Base-by-base conservation (phyloP, 1,140 invertebrate species). In the Danaus melanippus region DNA sequence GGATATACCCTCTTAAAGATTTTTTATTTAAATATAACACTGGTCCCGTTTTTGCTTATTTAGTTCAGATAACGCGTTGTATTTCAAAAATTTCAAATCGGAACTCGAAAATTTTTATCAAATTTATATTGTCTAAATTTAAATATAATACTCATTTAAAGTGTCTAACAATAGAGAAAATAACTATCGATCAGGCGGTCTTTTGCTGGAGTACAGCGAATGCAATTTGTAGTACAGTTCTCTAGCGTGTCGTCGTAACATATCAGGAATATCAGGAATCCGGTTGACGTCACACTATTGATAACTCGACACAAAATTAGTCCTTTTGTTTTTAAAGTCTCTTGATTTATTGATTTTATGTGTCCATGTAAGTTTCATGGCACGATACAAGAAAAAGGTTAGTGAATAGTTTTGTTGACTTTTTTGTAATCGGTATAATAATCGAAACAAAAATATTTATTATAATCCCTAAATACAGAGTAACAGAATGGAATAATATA, bases 191-290 rank as follows among this genome's bases (percentile, higher is more conserved):
- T 69, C 67, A 60, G 64, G 66, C 59, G 58, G 67, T 64, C 76
- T 79, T 79, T 77, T 79, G 55, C 64, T 61, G 60, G 66, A 53
- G 60, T 66, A 70, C 69, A 71, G 64, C 60, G 66, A 67, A 71
- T 58, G 78, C 74, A 81, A 84, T 84, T 84, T 81, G 79, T 77
- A 70, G 66, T 66, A 64, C 75, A 79, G 82, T 79, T 79, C 72
- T 80, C 76, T 77, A 71, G 69, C 73, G 69, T 79, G 74, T 76
- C 62, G 66, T 67, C 65, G 66, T 66, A 74, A 72, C 69, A 74
- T 67, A 71, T 72, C 71, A 69, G 70, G 66, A 72, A 76, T 83
- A 71, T 72, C 70, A 69, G 70, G 66, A 72, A 76, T 83, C 63
- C 59, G 69, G 68, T 69, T 71, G 73, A 85, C 69, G 62, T 60